Evolutionary conservation across 2,113 vertebrate species (phyloP).

Genomic region (Chaetops frenatus): DNA sequence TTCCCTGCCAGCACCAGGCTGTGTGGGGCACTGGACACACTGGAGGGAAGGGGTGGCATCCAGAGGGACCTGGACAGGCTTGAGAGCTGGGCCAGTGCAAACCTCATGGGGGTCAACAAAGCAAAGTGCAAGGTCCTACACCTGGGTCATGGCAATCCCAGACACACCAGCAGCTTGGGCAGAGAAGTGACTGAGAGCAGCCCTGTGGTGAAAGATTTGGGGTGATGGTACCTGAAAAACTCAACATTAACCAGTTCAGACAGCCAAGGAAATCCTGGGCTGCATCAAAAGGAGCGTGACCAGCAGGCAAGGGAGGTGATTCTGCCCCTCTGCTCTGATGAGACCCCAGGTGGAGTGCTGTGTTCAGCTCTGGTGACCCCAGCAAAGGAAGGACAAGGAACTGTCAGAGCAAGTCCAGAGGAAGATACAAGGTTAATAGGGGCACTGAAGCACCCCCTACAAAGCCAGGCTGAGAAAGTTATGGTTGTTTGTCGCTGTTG

Average conservation of each 20-base stretch:
- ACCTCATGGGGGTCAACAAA: too few species aligned
- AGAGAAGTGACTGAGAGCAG: too few species aligned
- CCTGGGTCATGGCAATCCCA: too few species aligned
- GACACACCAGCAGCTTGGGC: too few species aligned
- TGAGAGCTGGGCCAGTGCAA: too few species aligned
- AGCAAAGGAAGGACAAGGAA: neutral
- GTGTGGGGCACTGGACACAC: too few species aligned
- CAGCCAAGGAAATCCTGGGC: neutral
- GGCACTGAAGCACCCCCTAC: neutral
- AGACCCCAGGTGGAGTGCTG: neutral
- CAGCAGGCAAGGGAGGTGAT: neutral
- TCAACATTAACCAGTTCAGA: too few species aligned
- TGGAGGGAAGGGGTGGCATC: neutral
- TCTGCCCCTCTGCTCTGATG: neutral
- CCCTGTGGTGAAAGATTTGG: neutral
- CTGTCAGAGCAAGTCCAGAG: too few species aligned
- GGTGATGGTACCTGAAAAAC: neutral
- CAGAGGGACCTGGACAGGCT: too few species aligned
- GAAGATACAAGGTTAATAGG: neutral
- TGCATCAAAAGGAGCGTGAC: neutral
- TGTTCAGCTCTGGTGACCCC: fast-evolving
- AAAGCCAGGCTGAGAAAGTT: neutral
- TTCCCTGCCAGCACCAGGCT: neutral
- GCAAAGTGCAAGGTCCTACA: too few species aligned
- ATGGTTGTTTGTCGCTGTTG: too few species aligned